phyloP scores from a whole-genome alignment of 2,113 vertebrate genomes.

The Cyrtonyx montezumae region DNA sequence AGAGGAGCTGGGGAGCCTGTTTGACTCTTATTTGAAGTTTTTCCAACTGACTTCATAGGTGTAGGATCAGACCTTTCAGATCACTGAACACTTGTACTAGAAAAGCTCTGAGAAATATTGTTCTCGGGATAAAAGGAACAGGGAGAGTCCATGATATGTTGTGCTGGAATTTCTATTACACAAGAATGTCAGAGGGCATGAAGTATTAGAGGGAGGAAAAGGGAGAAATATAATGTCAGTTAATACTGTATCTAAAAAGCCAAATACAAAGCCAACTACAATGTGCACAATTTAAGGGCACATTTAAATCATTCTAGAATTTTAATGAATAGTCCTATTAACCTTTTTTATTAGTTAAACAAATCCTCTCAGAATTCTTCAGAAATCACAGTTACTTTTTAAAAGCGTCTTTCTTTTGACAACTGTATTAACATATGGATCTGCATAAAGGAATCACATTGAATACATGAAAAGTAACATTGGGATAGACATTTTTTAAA shows the following conservation, averaged over 20 bases:
- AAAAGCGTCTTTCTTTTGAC: constrained; percentile 34
- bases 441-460: constrained; percentile 21
- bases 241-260: not conserved
- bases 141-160: not conserved
- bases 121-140: constrained; percentile 41
- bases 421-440: constrained; percentile 1
- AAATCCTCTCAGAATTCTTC: constrained; percentile 43
- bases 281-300: not conserved
- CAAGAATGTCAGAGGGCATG: not conserved
- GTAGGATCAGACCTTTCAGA: not conserved
- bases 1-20: not conserved
- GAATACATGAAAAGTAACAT: constrained; percentile 14
- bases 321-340: constrained; percentile 29
- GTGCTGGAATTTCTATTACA: constrained; percentile 42
- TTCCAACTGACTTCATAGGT: not conserved
- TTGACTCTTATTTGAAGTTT: constrained; percentile 20
- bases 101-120: constrained; percentile 4
- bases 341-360: constrained; percentile 5
- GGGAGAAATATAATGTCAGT: not conserved
- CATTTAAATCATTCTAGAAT: not conserved
- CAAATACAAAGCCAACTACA: not conserved
- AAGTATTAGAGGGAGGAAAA: not conserved
- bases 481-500: not conserved
- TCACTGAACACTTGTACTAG: not conserved
- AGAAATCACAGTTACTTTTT: constrained; percentile 1